Evolutionary conservation across 1,140 invertebrate species (phyloP).

Genomic region (Brachionus asplanchnoidis): DNA sequence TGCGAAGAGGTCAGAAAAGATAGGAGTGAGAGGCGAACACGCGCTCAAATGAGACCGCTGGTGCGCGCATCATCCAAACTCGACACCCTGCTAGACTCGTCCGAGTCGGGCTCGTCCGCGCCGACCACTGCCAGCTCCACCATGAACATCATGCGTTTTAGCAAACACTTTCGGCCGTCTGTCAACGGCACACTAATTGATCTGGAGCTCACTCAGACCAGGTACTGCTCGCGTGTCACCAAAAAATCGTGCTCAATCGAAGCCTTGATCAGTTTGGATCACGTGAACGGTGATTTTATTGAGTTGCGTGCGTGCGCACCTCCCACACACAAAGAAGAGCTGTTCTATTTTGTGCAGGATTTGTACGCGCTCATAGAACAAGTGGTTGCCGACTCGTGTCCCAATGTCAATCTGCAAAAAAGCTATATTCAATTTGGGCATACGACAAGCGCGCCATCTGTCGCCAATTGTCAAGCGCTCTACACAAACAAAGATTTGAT

Average conservation of each 20-base stretch:
- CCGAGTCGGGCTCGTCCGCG: not conserved
- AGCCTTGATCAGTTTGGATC: conserved; percentile 4
- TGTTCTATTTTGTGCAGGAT: conserved; percentile 71
- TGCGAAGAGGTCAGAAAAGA: not conserved
- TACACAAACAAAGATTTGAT: conserved; percentile 16
- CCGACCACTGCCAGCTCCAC: conserved; percentile 1
- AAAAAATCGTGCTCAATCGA: not conserved
- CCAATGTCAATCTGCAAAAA: conserved; percentile 65
- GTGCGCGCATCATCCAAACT: not conserved
- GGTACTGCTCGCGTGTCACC: conserved; percentile 16
- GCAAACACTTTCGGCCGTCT: not conserved
- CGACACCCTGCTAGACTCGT: not conserved
- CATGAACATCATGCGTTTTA: not conserved
- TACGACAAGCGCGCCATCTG: not conserved
- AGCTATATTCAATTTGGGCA: conserved; percentile 62
- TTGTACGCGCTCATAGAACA: conserved; percentile 68
- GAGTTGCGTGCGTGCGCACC: conserved; percentile 73
- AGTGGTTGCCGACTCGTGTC: conserved; percentile 64
- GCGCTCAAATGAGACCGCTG: not conserved
- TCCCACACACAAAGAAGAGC: conserved; percentile 45
- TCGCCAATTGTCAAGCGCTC: not conserved
- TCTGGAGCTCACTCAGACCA: conserved; percentile 7
- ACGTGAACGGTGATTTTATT: conserved; percentile 39
- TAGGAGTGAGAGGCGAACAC: not conserved
- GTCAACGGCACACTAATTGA: not conserved